phyloP scores from a whole-genome alignment of 2,797 vertebrate species.

The Scleropages formosus region DNA sequence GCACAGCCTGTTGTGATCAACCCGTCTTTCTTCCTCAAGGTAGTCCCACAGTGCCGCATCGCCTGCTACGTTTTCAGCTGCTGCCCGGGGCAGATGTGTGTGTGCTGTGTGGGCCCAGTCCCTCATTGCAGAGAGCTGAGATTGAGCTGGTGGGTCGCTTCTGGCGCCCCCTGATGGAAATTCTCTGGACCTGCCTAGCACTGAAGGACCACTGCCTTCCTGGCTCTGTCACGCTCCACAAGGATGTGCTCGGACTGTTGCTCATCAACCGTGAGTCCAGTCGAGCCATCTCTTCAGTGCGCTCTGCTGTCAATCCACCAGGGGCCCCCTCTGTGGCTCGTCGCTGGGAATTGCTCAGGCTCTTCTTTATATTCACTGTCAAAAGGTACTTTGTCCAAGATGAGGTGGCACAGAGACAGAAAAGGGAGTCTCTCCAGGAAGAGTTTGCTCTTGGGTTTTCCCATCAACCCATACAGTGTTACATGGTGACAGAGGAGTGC shows the following conservation, averaged over 20 bases:
- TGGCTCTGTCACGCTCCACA: slow-evolving; percentile 56
- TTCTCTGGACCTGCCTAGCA: slow-evolving; percentile 69
- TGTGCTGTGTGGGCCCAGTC: slow-evolving; percentile 82
- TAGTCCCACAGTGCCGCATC: slow-evolving; percentile 85
- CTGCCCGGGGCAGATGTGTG: slow-evolving; percentile 77
- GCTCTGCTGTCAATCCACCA: background rate
- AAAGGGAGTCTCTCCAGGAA: slow-evolving; percentile 49
- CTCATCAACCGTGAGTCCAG: slow-evolving; percentile 79
- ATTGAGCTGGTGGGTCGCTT: slow-evolving; percentile 71
- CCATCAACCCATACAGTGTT: slow-evolving; percentile 78
- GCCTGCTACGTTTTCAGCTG: slow-evolving; percentile 81
- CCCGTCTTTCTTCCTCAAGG: slow-evolving; percentile 88
- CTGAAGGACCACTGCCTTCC: slow-evolving; percentile 67
- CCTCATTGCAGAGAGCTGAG: slow-evolving; percentile 73
- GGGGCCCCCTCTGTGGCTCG: slow-evolving; percentile 45
- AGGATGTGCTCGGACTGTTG: slow-evolving; percentile 76
- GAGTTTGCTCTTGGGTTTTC: slow-evolving; percentile 64
- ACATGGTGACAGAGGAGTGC: slow-evolving; percentile 73
- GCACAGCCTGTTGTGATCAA: slow-evolving; percentile 77
- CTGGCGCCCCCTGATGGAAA: slow-evolving; percentile 78
- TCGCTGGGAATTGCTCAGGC: slow-evolving; percentile 74
- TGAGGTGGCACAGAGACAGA: slow-evolving; percentile 44
- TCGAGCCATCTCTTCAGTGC: slow-evolving; percentile 72
- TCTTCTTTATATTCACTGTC: slow-evolving; percentile 74
- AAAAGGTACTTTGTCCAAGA: slow-evolving; percentile 71